Evolutionary conservation across 2,113 vertebrate species (phyloP).

Genomic region (Gopherus flavomarginatus): DNA sequence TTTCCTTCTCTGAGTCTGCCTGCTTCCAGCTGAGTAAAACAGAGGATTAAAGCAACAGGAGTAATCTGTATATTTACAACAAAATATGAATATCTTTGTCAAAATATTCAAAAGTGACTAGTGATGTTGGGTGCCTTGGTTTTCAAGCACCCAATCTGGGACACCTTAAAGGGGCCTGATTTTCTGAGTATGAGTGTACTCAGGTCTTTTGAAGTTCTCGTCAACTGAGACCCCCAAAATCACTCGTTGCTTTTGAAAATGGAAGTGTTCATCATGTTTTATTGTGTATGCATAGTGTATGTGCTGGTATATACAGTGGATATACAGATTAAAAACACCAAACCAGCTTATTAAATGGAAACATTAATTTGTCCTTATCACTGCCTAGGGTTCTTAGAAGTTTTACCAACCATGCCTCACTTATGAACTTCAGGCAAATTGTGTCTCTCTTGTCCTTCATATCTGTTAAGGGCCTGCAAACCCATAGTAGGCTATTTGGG

Average conservation of each 20-base stretch:
- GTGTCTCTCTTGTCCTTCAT: background rate
- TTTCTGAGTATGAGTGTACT: background rate
- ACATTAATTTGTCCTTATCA: background rate
- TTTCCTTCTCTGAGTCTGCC: background rate
- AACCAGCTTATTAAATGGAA: background rate
- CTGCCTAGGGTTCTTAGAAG: background rate
- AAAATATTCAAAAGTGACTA: background rate
- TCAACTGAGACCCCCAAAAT: background rate
- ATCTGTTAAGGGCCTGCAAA: background rate
- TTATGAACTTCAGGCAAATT: background rate
- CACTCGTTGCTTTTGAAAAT: background rate
- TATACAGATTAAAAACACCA: background rate
- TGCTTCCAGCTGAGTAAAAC: background rate
- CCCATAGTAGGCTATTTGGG: background rate
- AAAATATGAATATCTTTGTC: background rate
- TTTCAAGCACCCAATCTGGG: background rate
- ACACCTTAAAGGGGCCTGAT: background rate
- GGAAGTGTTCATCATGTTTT: background rate
- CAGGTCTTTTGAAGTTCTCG: background rate
- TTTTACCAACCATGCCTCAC: background rate
- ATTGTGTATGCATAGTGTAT: background rate
- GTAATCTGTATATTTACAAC: background rate
- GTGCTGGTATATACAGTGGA: background rate
- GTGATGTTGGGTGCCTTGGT: background rate
- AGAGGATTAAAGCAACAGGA: background rate